Conservation (phyloP, 2,888 invertebrate genomes). For the Empis stercorea region DNA sequence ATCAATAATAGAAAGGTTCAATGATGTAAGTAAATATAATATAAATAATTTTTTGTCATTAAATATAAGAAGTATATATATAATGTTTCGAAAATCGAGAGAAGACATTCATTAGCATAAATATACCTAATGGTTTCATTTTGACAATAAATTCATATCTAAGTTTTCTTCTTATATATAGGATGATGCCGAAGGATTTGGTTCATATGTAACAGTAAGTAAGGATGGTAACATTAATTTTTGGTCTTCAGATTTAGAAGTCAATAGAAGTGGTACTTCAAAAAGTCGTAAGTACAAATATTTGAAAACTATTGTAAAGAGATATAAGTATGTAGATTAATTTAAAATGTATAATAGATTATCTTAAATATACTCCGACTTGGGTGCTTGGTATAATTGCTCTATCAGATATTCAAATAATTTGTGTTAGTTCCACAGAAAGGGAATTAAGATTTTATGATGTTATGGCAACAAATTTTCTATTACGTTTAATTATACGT, state of each 20-base stretch:
- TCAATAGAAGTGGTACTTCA: constrained; percentile 48
- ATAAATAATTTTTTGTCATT: no score
- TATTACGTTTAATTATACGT: constrained; percentile 53
- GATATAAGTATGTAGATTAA: no score
- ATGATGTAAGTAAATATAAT: no score
- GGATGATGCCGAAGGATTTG: constrained; percentile 38
- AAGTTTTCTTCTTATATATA: no score
- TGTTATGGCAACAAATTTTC: constrained; percentile 58
- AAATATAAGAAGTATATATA: no score
- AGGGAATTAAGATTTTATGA: constrained; percentile 71
- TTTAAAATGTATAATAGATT: constrained; percentile 32
- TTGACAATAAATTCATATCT: no score
- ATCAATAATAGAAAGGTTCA: no score
- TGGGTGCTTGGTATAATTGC: constrained; percentile 63
- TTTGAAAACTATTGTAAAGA: no score
- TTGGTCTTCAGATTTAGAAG: constrained; percentile 61
- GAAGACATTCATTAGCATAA: no score
- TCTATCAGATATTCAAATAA: constrained; percentile 62
- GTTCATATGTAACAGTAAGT: constrained; percentile 61
- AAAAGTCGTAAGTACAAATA: constrained; percentile 42
- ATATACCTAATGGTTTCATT: no score
- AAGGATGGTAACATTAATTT: constrained; percentile 65
- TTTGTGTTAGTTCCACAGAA: constrained; percentile 66
- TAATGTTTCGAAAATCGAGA: no score
- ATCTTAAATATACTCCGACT: constrained; percentile 47